phyloP scores from a whole-genome alignment of 2,888 invertebrate species.

The Steromphala cineraria region DNA sequence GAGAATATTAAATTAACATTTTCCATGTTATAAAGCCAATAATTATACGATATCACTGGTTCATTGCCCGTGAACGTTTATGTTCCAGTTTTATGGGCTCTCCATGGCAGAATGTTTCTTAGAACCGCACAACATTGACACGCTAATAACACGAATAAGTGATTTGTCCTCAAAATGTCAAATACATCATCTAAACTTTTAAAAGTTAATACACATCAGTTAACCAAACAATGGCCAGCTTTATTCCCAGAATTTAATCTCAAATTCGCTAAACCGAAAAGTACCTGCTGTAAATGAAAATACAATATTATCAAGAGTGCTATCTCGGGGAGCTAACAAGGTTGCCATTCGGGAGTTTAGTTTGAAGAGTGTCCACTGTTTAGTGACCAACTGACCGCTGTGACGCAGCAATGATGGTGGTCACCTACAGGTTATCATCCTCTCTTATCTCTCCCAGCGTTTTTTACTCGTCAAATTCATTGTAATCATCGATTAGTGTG shows the following conservation, averaged over 20 bases:
- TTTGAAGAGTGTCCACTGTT: neutral
- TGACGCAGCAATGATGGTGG: neutral
- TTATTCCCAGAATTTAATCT: neutral
- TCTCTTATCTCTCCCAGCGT: neutral
- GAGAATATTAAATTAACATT: too few species aligned
- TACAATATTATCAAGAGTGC: neutral
- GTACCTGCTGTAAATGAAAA: constrained; percentile 13
- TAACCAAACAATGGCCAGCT: neutral
- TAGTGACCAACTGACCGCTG: neutral
- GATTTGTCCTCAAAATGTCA: too few species aligned
- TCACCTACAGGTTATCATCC: neutral
- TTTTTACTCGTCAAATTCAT: constrained; percentile 14
- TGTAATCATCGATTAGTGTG: constrained; percentile 9
- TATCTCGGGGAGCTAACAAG: neutral
- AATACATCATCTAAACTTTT: neutral
- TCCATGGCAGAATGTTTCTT: too few species aligned
- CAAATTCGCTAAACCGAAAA: neutral
- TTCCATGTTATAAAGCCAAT: too few species aligned
- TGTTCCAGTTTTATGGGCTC: too few species aligned
- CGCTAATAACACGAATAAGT: too few species aligned
- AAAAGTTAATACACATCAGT: neutral
- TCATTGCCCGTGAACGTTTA: too few species aligned
- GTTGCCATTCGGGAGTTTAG: neutral
- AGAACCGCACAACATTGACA: too few species aligned
- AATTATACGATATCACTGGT: too few species aligned